phyloP scores from a whole-genome alignment of 2,113 vertebrate genomes.

The Ciconia stormi region DNA sequence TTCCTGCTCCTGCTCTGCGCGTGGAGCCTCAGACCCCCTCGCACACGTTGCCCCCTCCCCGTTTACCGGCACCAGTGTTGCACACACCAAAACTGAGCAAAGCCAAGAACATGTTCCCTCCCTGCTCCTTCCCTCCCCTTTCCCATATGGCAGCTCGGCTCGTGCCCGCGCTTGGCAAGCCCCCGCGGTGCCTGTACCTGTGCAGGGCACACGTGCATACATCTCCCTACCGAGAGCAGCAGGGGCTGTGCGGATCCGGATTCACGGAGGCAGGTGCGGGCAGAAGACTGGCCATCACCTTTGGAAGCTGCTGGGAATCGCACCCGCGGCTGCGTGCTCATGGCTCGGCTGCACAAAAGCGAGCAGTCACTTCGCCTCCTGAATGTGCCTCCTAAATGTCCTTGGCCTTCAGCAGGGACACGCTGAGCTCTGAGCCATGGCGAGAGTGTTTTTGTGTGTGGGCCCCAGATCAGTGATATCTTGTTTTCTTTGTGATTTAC shows the following conservation, averaged over 20 bases:
- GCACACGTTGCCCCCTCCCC: fast-evolving
- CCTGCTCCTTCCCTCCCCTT: background rate
- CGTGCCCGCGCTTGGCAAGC: background rate
- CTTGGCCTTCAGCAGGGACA: background rate
- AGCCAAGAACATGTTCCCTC: background rate
- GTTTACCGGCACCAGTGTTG: fast-evolving
- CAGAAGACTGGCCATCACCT: background rate
- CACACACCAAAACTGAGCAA: background rate
- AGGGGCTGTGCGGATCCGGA: background rate
- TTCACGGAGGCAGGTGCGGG: fast-evolving
- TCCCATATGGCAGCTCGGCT: background rate
- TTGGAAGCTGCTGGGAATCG: background rate
- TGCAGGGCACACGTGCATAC: background rate
- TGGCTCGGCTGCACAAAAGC: background rate
- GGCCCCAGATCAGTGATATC: background rate
- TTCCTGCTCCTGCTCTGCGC: background rate
- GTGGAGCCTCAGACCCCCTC: background rate
- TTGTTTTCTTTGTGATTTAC: background rate
- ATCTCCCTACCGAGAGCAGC: background rate
- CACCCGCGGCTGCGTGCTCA: fast-evolving
- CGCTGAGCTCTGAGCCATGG: background rate
- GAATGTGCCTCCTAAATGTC: background rate
- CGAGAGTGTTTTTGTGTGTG: background rate
- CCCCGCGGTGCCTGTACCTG: background rate
- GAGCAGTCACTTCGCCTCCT: background rate